Evolutionary conservation across 2,797 vertebrate species (phyloP).

Genomic region (Pangasius sanitwongsei): DNA sequence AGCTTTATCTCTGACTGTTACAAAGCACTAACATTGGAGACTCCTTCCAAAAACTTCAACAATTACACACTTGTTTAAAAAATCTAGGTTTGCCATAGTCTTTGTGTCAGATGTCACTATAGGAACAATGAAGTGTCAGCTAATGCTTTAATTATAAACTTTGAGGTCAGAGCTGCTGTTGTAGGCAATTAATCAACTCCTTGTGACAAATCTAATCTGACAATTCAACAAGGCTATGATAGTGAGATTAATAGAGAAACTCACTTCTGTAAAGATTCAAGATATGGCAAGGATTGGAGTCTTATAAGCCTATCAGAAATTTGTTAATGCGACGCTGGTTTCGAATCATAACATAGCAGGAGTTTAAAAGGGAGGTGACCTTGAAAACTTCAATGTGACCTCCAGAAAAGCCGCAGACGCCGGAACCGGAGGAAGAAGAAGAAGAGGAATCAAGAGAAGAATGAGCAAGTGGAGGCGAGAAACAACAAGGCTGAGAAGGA

Average conservation of each 20-base stretch:
- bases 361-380: neutral
- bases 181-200: too few species aligned
- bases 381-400: neutral
- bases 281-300: neutral
- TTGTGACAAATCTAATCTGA: neutral
- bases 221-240: too few species aligned
- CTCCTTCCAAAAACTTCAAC: neutral
- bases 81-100: neutral
- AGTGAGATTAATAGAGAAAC: neutral
- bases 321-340: neutral
- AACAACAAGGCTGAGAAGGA: conserved; percentile 73
- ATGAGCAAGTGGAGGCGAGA: conserved; percentile 50
- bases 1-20: neutral
- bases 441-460: conserved; percentile 62
- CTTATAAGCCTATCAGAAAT: neutral
- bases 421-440: conserved; percentile 86
- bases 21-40: neutral
- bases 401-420: conserved; percentile 86
- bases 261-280: neutral
- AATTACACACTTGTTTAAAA: neutral
- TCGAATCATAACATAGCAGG: neutral
- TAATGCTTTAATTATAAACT: too few species aligned
- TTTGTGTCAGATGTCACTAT: neutral
- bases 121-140: neutral
- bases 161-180: too few species aligned